Percentiles rank a stretch among this genome's conserved stretches.
Conservation (phyloP, 2,797 vertebrate species). For the Atherinosoma microstoma region DNA sequence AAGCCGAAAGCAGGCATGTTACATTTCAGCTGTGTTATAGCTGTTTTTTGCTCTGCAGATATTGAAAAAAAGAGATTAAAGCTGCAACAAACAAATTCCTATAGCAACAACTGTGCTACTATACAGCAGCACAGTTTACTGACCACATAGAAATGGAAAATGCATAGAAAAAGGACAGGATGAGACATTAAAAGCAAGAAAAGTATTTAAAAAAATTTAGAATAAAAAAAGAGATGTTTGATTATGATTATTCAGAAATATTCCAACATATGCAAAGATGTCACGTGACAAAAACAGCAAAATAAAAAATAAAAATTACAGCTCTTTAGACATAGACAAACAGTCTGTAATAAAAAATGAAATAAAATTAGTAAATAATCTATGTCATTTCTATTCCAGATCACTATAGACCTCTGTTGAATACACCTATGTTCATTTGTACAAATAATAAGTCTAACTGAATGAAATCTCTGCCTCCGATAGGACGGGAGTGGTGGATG, state of each 20-base stretch:
- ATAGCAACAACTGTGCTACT: not conserved
- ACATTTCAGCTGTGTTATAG: not conserved
- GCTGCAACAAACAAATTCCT: not conserved
- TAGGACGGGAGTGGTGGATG: slow-evolving; percentile 71
- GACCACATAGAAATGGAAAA: slow-evolving; percentile 14
- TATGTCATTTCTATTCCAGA: slow-evolving; percentile 62
- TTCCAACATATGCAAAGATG: slow-evolving; percentile 38
- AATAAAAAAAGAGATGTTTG: slow-evolving; percentile 15
- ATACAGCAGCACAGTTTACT: slow-evolving; percentile 14
- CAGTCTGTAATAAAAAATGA: slow-evolving; percentile 60
- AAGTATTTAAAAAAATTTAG: slow-evolving; percentile 16
- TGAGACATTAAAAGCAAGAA: slow-evolving; percentile 22
- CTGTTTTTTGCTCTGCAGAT: not conserved
- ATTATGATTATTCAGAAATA: slow-evolving; percentile 44
- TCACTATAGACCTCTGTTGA: slow-evolving; percentile 58
- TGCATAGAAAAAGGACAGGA: slow-evolving; percentile 8
- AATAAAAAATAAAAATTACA: slow-evolving; percentile 57
- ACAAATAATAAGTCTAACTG: slow-evolving; percentile 56
- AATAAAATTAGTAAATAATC: slow-evolving; percentile 79
- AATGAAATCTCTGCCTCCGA: slow-evolving; percentile 76
- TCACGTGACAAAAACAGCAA: slow-evolving; percentile 48
- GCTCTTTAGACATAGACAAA: slow-evolving; percentile 56
- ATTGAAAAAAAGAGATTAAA: slow-evolving; percentile 8
- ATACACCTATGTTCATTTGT: slow-evolving; percentile 43
- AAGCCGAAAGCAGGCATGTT: not conserved